Conservation (phyloP, 2,113 vertebrate species). For the Rhynchomys soricoides region DNA sequence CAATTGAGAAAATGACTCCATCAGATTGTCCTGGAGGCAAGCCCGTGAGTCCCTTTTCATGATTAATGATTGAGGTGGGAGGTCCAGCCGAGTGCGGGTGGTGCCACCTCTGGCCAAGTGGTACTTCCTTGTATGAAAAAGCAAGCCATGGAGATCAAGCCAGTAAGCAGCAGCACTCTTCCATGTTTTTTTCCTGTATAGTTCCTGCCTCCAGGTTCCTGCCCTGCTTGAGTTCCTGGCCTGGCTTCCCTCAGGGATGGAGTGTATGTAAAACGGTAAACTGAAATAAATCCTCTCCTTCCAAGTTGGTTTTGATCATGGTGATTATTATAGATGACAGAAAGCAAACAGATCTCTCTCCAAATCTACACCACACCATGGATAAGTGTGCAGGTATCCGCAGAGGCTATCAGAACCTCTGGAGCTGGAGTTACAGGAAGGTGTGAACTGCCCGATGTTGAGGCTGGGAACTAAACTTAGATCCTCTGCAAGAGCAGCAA, state of each 20-base stretch:
- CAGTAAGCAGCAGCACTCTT: background rate
- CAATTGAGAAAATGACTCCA: background rate
- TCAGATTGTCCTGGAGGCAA: background rate
- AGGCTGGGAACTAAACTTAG: background rate
- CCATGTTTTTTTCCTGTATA: background rate
- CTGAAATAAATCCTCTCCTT: background rate
- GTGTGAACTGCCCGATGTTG: background rate
- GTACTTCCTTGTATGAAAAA: background rate
- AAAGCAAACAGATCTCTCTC: background rate
- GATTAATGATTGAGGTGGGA: background rate
- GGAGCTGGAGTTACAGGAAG: background rate
- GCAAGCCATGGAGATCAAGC: background rate
- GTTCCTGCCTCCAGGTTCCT: background rate
- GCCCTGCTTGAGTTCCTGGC: background rate
- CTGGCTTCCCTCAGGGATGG: background rate
- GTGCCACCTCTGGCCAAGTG: background rate
- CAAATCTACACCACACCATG: background rate
- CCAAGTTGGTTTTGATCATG: background rate
- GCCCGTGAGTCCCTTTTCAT: background rate
- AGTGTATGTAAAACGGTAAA: background rate
- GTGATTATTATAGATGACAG: background rate
- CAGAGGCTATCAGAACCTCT: background rate
- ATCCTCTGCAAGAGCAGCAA: background rate
- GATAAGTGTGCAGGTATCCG: background rate
- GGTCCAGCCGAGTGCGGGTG: background rate